A percentile compares a stretch with the other conserved stretches of the same genome.
phyloP scores from a whole-genome alignment of 1,140 invertebrate genomes.

The Drosophila parvula region DNA sequence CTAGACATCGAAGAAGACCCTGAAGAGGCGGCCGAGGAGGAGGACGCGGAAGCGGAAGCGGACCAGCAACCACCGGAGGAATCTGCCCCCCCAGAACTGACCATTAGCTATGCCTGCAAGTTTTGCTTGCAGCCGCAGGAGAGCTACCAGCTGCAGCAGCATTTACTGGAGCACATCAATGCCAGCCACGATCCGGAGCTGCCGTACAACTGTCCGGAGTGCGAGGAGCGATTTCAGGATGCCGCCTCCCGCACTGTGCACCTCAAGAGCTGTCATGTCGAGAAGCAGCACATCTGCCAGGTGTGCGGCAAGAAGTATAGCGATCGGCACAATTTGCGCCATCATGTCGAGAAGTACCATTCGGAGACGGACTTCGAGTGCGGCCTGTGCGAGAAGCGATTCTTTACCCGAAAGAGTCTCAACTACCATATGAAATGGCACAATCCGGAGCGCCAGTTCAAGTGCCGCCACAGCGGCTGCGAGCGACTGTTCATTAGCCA shows the following conservation, averaged over 20 bases:
- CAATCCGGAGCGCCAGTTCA: slow-evolving; percentile 71
- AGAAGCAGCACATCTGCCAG: slow-evolving; percentile 66
- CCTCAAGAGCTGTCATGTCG: slow-evolving; percentile 68
- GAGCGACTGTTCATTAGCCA: slow-evolving; percentile 79
- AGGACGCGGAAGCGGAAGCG: not conserved
- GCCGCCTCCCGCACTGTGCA: slow-evolving; percentile 78
- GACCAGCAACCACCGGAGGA: slow-evolving; percentile 14
- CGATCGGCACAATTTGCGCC: slow-evolving; percentile 75
- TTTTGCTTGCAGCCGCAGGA: slow-evolving; percentile 68
- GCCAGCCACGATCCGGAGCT: slow-evolving; percentile 62
- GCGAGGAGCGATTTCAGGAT: slow-evolving; percentile 68
- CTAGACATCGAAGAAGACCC: slow-evolving; percentile 47
- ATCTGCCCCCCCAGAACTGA: slow-evolving; percentile 28
- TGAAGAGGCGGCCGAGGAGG: slow-evolving; percentile 6
- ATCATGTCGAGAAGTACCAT: slow-evolving; percentile 79
- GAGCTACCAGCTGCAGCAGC: slow-evolving; percentile 66
- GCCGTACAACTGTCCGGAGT: slow-evolving; percentile 78
- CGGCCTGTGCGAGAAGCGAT: slow-evolving; percentile 71
- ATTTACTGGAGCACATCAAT: slow-evolving; percentile 72
- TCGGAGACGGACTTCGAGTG: slow-evolving; percentile 81
- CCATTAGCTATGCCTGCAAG: slow-evolving; percentile 74
- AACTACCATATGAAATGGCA: slow-evolving; percentile 83
- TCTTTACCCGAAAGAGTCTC: slow-evolving; percentile 76
- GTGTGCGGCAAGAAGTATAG: slow-evolving; percentile 79
- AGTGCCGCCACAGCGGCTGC: slow-evolving; percentile 68